Percentiles rank a stretch among this genome's conserved stretches.
phyloP scores from a whole-genome alignment of 2,113 vertebrate species.

The Anseranas semipalmata region DNA sequence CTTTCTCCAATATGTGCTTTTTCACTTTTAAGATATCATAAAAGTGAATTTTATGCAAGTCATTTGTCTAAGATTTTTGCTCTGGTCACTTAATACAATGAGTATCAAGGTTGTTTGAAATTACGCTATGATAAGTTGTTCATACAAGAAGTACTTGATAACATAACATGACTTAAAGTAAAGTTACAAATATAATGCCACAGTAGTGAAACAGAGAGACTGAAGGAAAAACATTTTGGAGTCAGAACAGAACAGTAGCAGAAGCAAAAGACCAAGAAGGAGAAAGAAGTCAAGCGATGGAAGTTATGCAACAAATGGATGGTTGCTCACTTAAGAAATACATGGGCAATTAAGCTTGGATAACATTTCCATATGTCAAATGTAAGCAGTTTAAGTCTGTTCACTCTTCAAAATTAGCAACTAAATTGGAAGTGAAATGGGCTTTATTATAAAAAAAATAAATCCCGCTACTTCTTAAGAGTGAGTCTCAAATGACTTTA shows the following conservation, averaged over 20 bases:
- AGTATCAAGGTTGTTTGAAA: not conserved
- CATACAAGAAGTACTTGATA: not conserved
- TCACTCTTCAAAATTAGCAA: not conserved
- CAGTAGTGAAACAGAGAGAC: not conserved
- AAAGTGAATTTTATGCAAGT: not conserved
- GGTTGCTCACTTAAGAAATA: not conserved
- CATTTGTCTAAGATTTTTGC: not conserved
- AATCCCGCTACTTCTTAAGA: not conserved
- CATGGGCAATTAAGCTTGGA: not conserved
- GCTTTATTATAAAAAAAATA: not conserved
- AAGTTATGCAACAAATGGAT: not conserved
- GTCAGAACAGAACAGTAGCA: not conserved
- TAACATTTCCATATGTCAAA: not conserved
- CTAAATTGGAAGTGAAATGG: not conserved
- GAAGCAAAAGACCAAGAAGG: not conserved
- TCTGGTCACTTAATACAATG: not conserved
- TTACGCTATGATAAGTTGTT: accelerated
- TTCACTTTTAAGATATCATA: not conserved
- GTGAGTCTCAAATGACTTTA: not conserved
- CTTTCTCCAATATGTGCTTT: not conserved
- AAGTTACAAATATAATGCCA: not conserved
- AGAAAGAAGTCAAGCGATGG: not conserved
- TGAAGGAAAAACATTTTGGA: not conserved
- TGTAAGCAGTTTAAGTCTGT: not conserved
- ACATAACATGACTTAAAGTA: not conserved